phyloP scores from a whole-genome alignment of 2,888 invertebrate species.

The Zootermopsis nevadensis region DNA sequence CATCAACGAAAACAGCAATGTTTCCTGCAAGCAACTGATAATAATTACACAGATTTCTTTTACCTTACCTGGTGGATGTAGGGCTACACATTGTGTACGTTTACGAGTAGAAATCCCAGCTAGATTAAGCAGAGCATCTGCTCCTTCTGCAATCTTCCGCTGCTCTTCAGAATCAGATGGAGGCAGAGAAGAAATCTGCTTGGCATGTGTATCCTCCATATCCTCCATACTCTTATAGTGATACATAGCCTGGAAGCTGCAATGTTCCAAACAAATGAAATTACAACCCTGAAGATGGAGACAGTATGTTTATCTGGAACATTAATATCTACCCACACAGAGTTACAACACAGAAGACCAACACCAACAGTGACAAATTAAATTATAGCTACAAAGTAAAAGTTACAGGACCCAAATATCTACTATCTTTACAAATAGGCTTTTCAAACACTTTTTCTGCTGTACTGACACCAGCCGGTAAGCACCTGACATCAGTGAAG shows the following conservation, averaged over 20 bases:
- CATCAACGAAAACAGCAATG: background rate
- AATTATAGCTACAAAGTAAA: background rate
- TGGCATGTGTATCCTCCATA: background rate
- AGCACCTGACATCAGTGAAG: too few relatives aligned
- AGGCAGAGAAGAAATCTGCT: conserved; percentile 52
- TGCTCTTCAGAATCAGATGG: conserved; percentile 73
- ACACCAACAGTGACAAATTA: too few relatives aligned
- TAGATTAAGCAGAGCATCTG: conserved; percentile 80
- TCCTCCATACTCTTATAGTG: background rate
- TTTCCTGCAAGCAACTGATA: too few relatives aligned
- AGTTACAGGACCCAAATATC: too few relatives aligned
- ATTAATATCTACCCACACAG: too few relatives aligned
- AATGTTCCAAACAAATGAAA: background rate
- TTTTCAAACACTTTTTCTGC: too few relatives aligned
- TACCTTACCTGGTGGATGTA: background rate
- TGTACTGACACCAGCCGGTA: too few relatives aligned
- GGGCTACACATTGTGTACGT: conserved; percentile 25
- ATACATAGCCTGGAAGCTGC: conserved; percentile 1
- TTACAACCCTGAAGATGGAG: too few relatives aligned
- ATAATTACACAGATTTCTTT: background rate
- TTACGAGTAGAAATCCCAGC: conserved; percentile 69
- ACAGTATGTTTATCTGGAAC: too few relatives aligned
- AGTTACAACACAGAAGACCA: too few relatives aligned
- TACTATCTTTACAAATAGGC: too few relatives aligned
- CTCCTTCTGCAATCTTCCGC: conserved; percentile 80